These are phyloP conservation scores for Aromia moschata DNA, from an alignment of 2,888 invertebrate genomes.

Conservation along the genomic window DNA sequence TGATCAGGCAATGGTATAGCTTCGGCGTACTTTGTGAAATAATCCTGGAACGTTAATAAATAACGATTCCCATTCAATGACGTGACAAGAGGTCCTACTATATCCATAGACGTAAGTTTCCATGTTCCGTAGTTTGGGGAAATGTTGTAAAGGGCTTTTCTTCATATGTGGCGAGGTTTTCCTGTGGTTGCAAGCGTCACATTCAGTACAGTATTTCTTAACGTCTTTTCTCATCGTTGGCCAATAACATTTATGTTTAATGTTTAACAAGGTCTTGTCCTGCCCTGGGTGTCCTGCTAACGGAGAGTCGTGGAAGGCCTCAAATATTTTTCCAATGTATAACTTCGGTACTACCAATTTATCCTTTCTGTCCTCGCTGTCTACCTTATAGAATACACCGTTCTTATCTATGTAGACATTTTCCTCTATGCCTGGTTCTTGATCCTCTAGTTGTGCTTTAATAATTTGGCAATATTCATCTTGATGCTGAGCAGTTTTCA, in stretches of 20 bases:
- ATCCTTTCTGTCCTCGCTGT: neutral
- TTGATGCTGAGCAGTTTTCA: slow-evolving; percentile 10
- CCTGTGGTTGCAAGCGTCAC: slow-evolving; percentile 44
- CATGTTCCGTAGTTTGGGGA: slow-evolving; percentile 39
- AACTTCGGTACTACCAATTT: slow-evolving; percentile 21
- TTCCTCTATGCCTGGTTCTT: neutral
- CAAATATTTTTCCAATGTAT: slow-evolving; percentile 6
- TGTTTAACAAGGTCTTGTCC: slow-evolving; percentile 43
- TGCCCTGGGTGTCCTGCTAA: slow-evolving; percentile 48
- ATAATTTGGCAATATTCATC: slow-evolving; percentile 11
- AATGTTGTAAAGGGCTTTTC: slow-evolving; percentile 39
- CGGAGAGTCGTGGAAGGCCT: slow-evolving; percentile 39
- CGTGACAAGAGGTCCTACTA: slow-evolving; percentile 47
- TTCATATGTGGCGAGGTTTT: slow-evolving; percentile 41
- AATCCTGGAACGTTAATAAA: slow-evolving; percentile 48
- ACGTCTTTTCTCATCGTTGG: slow-evolving; percentile 41
- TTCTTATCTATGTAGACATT: slow-evolving; percentile 16
- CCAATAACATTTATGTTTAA: slow-evolving; percentile 46
- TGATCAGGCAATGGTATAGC: slow-evolving; percentile 48
- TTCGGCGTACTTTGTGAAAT: slow-evolving; percentile 47
- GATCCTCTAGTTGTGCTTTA: neutral
- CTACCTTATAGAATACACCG: slow-evolving; percentile 13
- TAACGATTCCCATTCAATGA: slow-evolving; percentile 44
- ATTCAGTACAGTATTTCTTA: slow-evolving; percentile 38
- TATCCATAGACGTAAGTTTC: slow-evolving; percentile 44